Evolutionary conservation across 2,797 vertebrate genomes (phyloP).

Genomic region (Pogoniulus pusillus): DNA sequence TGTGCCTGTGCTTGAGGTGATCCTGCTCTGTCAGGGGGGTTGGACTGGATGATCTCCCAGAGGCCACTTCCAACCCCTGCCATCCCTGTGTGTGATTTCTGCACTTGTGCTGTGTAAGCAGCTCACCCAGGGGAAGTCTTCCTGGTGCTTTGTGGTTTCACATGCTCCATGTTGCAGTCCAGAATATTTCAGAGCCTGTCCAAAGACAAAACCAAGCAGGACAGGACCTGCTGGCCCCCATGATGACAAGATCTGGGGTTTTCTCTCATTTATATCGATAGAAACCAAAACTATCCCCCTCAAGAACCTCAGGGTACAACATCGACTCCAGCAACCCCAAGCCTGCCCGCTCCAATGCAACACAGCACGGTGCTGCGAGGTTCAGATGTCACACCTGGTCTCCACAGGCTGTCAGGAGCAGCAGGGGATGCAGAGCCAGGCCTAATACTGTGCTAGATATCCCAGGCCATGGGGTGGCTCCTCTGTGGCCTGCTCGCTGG

Average conservation of each 20-base stretch:
- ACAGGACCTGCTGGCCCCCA: not conserved
- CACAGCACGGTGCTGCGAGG: not conserved
- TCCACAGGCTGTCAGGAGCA: not conserved
- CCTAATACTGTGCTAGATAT: not conserved
- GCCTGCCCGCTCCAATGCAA: not conserved
- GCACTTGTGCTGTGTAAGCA: not conserved
- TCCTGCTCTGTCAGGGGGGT: too few species aligned
- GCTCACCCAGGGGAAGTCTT: not conserved
- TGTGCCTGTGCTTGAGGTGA: too few species aligned
- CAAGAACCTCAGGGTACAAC: not conserved
- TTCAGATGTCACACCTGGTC: not conserved
- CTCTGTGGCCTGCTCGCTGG: not conserved
- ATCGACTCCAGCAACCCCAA: not conserved
- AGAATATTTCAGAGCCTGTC: not conserved
- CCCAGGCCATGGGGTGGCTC: not conserved
- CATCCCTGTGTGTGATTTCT: not conserved
- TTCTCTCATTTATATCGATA: not conserved
- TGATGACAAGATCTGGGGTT: not conserved
- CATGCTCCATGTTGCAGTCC: fast-evolving
- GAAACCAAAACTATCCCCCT: not conserved
- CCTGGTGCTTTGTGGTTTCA: not conserved
- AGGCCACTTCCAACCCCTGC: too few species aligned
- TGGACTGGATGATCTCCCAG: too few species aligned
- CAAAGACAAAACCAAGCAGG: not conserved
- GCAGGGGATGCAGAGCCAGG: not conserved